Conservation (phyloP, 2,113 vertebrate species). For the Ictidomys tridecemlineatus region DNA sequence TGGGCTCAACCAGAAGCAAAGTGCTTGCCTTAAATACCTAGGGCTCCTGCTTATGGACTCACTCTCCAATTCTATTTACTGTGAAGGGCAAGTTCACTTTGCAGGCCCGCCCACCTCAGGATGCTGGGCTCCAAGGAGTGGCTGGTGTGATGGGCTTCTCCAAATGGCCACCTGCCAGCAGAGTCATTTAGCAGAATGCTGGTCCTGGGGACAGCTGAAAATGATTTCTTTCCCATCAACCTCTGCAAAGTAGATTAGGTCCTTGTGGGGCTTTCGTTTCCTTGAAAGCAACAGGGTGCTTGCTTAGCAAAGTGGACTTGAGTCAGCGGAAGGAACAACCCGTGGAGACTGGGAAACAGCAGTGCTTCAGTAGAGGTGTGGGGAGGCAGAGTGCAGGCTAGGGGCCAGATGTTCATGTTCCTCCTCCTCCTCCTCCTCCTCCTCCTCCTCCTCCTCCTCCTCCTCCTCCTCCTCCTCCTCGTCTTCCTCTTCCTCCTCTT, state of each 20-base stretch:
- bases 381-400: not conserved
- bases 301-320: not conserved
- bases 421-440: no score
- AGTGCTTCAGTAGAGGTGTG: not conserved
- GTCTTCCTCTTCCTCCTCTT: no score
- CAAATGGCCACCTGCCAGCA: slow-evolving; percentile 48
- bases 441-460: no score
- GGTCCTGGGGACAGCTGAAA: slow-evolving; percentile 7
- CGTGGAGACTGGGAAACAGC: not conserved
- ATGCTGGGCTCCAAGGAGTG: not conserved
- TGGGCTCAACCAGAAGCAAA: slow-evolving; percentile 53
- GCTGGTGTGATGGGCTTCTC: slow-evolving; percentile 10
- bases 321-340: not conserved
- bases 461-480: no score
- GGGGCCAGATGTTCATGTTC: not conserved
- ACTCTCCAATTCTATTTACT: not conserved
- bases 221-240: slow-evolving; percentile 37
- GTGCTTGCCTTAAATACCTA: slow-evolving; percentile 30
- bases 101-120: not conserved
- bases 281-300: slow-evolving; percentile 12
- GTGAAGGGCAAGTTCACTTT: not conserved
- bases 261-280: slow-evolving; percentile 3
- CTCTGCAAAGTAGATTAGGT: slow-evolving; percentile 13
- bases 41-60: slow-evolving; percentile 3
- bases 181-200: not conserved